These are phyloP conservation scores for Apis dorsata DNA, from an alignment of 1,140 invertebrate genomes.

Conservation along the genomic window DNA sequence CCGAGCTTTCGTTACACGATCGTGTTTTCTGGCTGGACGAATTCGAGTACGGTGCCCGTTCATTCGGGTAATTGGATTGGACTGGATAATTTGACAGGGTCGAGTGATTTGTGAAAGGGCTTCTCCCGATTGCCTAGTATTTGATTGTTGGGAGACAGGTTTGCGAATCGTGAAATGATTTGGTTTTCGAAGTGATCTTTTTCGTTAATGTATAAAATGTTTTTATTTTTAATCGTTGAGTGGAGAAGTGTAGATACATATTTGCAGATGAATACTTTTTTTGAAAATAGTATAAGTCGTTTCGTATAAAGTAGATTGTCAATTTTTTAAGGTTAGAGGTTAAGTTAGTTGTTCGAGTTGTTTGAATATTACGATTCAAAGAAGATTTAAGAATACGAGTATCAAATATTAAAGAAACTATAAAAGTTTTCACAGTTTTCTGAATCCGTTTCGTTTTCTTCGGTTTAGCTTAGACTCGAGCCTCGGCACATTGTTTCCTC, in stretches of 20 bases:
- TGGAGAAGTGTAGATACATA: neutral
- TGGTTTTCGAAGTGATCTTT: no score
- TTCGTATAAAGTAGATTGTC: no score
- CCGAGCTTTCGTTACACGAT: neutral
- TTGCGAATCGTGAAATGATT: neutral
- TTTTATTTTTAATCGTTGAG: no score
- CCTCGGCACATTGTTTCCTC: conserved; percentile 7
- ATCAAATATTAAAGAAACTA: neutral
- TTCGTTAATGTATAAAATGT: no score
- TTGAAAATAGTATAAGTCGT: neutral
- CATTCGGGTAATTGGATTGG: conserved; percentile 6
- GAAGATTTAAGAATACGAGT: no score
- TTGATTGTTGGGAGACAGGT: neutral
- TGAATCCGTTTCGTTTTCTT: neutral
- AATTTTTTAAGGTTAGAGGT: no score
- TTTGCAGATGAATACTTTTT: neutral
- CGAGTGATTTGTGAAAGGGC: neutral
- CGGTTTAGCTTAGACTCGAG: neutral
- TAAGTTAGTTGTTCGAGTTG: no score
- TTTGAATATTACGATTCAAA: no score
- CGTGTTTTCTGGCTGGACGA: neutral
- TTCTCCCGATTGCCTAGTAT: neutral
- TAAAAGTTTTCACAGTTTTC: no score
- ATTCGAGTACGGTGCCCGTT: neutral
- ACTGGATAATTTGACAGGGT: conserved; percentile 13